A percentile compares a stretch with the other conserved stretches of the same genome.
Conservation (phyloP, 2,113 vertebrate genomes). For the Barnardius zonarius region DNA sequence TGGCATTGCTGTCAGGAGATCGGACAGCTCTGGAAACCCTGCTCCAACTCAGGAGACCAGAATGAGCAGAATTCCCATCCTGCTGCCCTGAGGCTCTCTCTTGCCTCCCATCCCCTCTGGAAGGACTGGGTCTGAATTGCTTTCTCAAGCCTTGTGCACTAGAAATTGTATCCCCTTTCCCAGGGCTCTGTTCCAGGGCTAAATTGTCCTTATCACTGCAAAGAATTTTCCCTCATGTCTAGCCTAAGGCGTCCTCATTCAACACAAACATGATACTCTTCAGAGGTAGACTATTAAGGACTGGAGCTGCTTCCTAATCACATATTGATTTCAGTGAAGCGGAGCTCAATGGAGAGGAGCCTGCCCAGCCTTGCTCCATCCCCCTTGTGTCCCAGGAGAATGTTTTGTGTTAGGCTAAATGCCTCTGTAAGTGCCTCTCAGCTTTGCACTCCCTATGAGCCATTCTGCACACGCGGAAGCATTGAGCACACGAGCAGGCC, state of each 20-base stretch:
- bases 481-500: not conserved
- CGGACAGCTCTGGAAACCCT: not conserved
- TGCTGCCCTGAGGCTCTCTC: not conserved
- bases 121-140: not conserved
- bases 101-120: not conserved
- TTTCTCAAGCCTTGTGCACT: not conserved
- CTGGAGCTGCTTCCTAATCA: not conserved
- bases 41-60: not conserved
- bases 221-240: not conserved
- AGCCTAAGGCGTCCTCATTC: not conserved
- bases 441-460: not conserved
- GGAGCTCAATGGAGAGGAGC: not conserved
- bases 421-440: conserved; percentile 27
- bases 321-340: not conserved
- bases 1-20: not conserved
- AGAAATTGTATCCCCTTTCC: not conserved
- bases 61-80: not conserved
- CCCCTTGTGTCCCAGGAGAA: not conserved
- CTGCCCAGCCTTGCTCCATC: not conserved
- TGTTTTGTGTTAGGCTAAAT: conserved; percentile 1
- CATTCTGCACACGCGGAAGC: not conserved
- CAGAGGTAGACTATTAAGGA: not conserved
- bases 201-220: not conserved
- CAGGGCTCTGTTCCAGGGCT: not conserved
- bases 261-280: not conserved